phyloP scores from a whole-genome alignment of 2,888 invertebrate genomes.

The Ormyrus pomaceus region DNA sequence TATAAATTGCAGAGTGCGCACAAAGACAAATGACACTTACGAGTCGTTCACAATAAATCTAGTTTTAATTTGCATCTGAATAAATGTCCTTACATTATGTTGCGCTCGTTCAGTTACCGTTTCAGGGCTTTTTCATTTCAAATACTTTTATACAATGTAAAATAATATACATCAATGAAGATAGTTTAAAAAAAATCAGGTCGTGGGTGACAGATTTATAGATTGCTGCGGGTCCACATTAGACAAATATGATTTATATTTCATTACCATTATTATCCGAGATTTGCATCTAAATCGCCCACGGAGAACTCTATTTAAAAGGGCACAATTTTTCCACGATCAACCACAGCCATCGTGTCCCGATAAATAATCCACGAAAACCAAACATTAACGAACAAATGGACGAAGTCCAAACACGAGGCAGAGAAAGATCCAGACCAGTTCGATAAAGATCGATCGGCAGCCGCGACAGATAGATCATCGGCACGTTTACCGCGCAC shows the following conservation, averaged over 20 bases:
- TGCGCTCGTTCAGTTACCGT: too few species aligned
- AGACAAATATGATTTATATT: constrained; percentile 24
- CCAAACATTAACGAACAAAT: background rate
- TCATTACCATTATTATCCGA: constrained; percentile 23
- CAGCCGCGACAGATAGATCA: constrained; percentile 38
- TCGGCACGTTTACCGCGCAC: constrained; percentile 2
- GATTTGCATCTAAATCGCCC: constrained; percentile 24
- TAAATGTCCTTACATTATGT: too few species aligned
- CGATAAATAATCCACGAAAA: background rate
- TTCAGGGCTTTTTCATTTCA: too few species aligned
- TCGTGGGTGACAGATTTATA: constrained; percentile 4
- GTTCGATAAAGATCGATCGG: constrained; percentile 47
- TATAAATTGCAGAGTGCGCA: too few species aligned
- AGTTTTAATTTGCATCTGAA: too few species aligned
- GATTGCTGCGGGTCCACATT: background rate
- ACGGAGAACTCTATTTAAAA: background rate
- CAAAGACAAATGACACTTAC: too few species aligned
- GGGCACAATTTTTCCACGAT: background rate
- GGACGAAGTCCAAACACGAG: background rate
- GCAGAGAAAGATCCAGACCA: background rate
- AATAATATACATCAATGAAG: too few species aligned
- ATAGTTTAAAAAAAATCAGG: too few species aligned
- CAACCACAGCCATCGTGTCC: background rate
- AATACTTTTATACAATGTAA: too few species aligned
- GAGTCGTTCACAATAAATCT: too few species aligned